Percentiles rank a stretch among this genome's conserved stretches.
Evolutionary conservation across 2,888 invertebrate species (phyloP).

Genomic region (Mylabris sibirica): DNA sequence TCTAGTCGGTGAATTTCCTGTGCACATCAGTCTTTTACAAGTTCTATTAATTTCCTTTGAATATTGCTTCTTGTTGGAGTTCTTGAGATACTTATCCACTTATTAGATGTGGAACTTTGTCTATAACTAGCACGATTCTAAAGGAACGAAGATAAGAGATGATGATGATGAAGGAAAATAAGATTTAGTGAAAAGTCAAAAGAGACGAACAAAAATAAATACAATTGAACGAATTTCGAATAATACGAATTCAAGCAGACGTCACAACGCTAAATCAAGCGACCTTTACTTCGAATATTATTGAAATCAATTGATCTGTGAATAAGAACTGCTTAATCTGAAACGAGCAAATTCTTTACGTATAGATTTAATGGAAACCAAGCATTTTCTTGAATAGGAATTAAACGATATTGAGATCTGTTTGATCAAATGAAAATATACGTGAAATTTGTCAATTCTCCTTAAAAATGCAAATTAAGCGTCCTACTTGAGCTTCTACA

Average conservation of each 20-base stretch:
- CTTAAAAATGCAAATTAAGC: background rate
- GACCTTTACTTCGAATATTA: conserved; percentile 25
- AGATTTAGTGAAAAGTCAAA: background rate
- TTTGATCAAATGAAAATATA: background rate
- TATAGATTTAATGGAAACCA: conserved; percentile 7
- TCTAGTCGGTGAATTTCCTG: background rate
- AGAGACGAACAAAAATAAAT: conserved; percentile 10
- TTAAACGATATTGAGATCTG: background rate
- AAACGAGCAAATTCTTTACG: conserved; percentile 19
- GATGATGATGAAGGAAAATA: background rate
- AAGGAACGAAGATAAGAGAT: background rate
- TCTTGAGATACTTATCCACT: conserved; percentile 10
- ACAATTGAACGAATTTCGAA: background rate
- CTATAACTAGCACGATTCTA: background rate
- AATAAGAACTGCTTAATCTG: conserved; percentile 21
- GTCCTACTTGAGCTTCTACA: background rate
- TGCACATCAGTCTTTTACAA: conserved; percentile 11
- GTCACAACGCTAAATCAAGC: conserved; percentile 13
- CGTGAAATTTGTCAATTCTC: background rate
- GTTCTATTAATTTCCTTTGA: conserved; percentile 8
- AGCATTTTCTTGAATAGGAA: background rate
- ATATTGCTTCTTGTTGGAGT: background rate
- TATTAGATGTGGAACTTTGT: conserved; percentile 2
- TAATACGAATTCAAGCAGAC: conserved; percentile 1
- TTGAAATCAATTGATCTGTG: conserved; percentile 24